Percentiles rank a stretch among this genome's conserved stretches.
These are phyloP conservation scores for Glaucidium brasilianum DNA, from an alignment of 2,113 vertebrate species.

Conservation along the genomic window DNA sequence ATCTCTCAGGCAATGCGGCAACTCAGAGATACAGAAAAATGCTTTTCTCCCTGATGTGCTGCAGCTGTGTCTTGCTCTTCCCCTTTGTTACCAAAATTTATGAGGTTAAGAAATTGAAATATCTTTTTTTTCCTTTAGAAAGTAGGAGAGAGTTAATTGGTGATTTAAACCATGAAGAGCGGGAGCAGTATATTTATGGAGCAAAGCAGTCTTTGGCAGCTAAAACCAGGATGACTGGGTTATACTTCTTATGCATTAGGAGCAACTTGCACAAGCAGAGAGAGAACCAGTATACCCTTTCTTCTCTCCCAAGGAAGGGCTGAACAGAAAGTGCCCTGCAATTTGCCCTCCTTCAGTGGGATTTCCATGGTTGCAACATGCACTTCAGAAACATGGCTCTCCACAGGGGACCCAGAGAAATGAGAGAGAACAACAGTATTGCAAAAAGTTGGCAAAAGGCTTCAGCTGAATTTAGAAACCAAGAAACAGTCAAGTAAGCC, in stretches of 20 bases:
- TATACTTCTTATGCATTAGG: not conserved
- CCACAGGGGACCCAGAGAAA: slow-evolving; percentile 16
- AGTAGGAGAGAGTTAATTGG: not conserved
- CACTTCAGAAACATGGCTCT: slow-evolving; percentile 13
- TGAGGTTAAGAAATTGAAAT: not conserved
- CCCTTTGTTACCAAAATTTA: not conserved
- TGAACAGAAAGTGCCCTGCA: not conserved
- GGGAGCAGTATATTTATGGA: not conserved
- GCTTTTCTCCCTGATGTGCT: not conserved
- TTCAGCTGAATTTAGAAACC: not conserved
- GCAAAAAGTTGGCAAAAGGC: slow-evolving; percentile 15
- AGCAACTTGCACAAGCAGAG: not conserved
- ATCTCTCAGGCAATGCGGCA: not conserved
- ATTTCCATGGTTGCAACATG: not conserved
- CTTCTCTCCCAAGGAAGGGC: not conserved
- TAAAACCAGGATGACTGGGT: not conserved
- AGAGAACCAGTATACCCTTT: not conserved
- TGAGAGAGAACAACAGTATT: not conserved
- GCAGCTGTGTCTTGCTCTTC: not conserved
- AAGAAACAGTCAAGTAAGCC: slow-evolving; percentile 16
- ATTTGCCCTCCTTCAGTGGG: not conserved
- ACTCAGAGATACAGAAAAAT: not conserved
- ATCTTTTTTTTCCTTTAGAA: not conserved
- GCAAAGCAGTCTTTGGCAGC: not conserved
- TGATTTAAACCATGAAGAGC: not conserved